Evolutionary conservation across 2,888 invertebrate genomes (phyloP).

Genomic region (Gnatocerus cornutus): DNA sequence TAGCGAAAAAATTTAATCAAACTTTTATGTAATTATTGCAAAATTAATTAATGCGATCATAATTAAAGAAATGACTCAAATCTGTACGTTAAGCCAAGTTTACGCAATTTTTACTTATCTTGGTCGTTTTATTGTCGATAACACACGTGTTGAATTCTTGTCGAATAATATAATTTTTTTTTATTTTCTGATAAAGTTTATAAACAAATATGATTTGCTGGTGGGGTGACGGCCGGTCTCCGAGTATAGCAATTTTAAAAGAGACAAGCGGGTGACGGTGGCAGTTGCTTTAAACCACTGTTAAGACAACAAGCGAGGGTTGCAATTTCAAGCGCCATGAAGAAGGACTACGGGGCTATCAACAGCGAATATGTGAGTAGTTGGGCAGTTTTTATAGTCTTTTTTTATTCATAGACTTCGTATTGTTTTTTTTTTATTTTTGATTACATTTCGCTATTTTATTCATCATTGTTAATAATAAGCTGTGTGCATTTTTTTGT

Average conservation of each 20-base stretch:
- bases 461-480: neutral
- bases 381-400: conserved; percentile 10
- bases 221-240: conserved; percentile 46
- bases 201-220: conserved; percentile 45
- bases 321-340: conserved; percentile 31
- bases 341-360: conserved; percentile 51
- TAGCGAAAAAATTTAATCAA: conserved; percentile 2
- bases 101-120: conserved; percentile 26
- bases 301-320: conserved; percentile 14
- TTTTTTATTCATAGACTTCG: neutral
- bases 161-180: conserved; percentile 30
- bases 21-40: conserved; percentile 4
- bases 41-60: conserved; percentile 10
- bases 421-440: too few species aligned
- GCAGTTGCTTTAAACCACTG: conserved; percentile 13
- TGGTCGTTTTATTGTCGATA: conserved; percentile 9
- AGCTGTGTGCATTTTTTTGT: neutral
- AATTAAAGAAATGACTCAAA: conserved; percentile 17
- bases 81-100: conserved; percentile 5
- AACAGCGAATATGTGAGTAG: conserved; percentile 48
- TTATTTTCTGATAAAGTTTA: conserved; percentile 39
- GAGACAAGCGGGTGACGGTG: conserved; percentile 26
- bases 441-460: too few species aligned
- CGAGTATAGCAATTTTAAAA: conserved; percentile 44
- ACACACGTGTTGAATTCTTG: conserved; percentile 32